phyloP scores from a whole-genome alignment of 2,888 invertebrate species.

The Empis livida region DNA sequence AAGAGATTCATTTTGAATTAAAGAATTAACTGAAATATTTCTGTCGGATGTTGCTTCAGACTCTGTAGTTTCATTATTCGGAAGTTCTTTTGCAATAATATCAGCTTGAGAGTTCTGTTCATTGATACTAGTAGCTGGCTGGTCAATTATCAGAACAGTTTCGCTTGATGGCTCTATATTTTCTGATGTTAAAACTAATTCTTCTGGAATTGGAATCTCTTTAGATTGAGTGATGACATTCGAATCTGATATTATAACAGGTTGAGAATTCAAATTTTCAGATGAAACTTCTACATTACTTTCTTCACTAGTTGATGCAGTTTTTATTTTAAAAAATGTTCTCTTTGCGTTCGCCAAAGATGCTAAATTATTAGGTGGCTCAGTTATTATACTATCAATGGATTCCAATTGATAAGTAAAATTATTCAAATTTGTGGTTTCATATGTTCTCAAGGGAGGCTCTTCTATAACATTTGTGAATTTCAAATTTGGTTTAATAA shows the following conservation, averaged over 20 bases:
- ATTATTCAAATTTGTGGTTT: constrained; percentile 23
- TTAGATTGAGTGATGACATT: neutral
- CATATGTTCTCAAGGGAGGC: constrained; percentile 17
- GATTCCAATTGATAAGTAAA: constrained; percentile 19
- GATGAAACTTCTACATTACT: neutral
- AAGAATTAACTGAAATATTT: no score
- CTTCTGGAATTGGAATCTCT: no score
- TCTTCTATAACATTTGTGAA: constrained; percentile 23
- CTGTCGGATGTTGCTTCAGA: no score
- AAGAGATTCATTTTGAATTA: no score
- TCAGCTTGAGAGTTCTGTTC: no score
- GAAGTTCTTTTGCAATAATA: no score
- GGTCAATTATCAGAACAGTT: no score
- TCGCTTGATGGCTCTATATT: no score
- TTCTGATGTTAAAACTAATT: no score
- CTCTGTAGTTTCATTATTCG: no score
- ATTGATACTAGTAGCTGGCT: no score
- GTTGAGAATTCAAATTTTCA: constrained; percentile 1
- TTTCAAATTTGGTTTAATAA: constrained; percentile 28
- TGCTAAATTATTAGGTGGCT: constrained; percentile 18
- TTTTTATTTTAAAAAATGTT: constrained; percentile 20
- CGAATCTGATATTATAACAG: neutral
- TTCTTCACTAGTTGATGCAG: constrained; percentile 10
- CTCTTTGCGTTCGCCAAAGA: constrained; percentile 17
- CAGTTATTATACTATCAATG: constrained; percentile 16